A percentile compares a stretch with the other conserved stretches of the same genome.
Conservation (phyloP, 2,888 invertebrate genomes). For the Drosophila kokeensis region DNA sequence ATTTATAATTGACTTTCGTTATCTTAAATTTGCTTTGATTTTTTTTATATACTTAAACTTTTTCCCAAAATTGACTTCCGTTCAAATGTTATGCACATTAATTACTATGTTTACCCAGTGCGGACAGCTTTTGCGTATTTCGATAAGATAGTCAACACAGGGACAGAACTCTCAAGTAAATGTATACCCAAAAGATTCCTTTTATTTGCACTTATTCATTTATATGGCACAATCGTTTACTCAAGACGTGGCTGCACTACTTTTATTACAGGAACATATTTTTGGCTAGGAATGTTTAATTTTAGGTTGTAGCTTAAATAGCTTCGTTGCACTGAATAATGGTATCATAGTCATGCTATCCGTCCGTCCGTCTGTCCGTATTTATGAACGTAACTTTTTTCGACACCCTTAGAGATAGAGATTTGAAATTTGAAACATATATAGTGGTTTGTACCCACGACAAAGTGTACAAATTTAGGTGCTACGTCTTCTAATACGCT, state of each 20-base stretch:
- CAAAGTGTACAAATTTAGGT: not conserved
- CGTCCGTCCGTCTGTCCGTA: too few relatives aligned
- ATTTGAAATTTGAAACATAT: not conserved
- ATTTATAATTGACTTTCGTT: not conserved
- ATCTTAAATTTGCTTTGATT: not conserved
- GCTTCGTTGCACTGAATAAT: not conserved
- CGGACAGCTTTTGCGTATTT: not conserved
- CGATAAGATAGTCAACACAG: constrained; percentile 28
- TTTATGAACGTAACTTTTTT: not conserved
- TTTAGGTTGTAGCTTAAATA: not conserved
- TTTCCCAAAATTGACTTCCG: constrained; percentile 1
- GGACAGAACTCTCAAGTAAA: not conserved
- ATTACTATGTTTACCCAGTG: not conserved
- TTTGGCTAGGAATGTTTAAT: not conserved
- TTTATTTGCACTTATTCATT: constrained; percentile 8
- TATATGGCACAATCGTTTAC: constrained; percentile 23
- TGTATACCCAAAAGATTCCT: not conserved
- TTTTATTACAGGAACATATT: not conserved
- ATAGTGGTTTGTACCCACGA: not conserved
- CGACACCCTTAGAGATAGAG: not conserved
- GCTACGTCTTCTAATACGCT: not conserved
- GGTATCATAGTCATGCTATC: not conserved
- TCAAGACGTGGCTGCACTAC: constrained; percentile 15
- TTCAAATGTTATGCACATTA: constrained; percentile 10
- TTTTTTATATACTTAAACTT: not conserved